Conservation (phyloP, 2,113 vertebrate species). For the Seriola aureovittata region DNA sequence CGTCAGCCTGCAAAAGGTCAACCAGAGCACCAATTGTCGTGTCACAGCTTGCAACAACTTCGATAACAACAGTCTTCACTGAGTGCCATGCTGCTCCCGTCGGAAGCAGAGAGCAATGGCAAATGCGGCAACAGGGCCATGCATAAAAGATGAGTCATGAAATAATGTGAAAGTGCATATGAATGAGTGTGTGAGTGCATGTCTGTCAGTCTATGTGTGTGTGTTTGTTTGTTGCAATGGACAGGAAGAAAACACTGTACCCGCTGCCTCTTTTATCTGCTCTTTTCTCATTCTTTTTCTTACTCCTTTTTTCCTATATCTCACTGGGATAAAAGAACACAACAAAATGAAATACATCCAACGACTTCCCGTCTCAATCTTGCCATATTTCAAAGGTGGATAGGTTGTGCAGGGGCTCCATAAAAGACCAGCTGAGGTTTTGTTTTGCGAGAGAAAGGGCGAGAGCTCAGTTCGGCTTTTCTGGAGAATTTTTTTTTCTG, state of each 20-base stretch:
- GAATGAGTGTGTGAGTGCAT: conserved; percentile 26
- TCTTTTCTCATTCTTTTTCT: background rate
- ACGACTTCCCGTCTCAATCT: conserved; percentile 6
- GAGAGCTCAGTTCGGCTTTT: conserved; percentile 11
- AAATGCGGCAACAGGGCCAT: conserved; percentile 19
- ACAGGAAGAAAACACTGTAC: background rate
- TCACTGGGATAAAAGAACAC: conserved; percentile 26
- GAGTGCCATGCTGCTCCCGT: conserved; percentile 22
- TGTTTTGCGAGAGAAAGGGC: background rate
- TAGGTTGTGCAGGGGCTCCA: background rate
- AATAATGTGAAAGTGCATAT: conserved; percentile 41
- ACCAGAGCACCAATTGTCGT: background rate
- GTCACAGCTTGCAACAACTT: conserved; percentile 5
- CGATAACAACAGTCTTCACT: background rate
- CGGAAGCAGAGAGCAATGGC: conserved; percentile 8
- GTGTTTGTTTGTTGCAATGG: background rate
- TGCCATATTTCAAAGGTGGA: conserved; percentile 17
- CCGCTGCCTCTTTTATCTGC: background rate
- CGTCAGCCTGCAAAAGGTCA: conserved; percentile 40
- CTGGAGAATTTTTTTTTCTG: background rate
- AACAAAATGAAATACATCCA: conserved; percentile 17
- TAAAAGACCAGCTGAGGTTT: conserved; percentile 13
- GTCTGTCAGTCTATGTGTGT: background rate
- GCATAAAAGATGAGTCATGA: conserved; percentile 61
- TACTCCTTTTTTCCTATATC: background rate